A percentile compares a stretch with the other conserved stretches of the same genome.
Conservation (phyloP, 2,113 vertebrate species). For the Syngnathus floridae region DNA sequence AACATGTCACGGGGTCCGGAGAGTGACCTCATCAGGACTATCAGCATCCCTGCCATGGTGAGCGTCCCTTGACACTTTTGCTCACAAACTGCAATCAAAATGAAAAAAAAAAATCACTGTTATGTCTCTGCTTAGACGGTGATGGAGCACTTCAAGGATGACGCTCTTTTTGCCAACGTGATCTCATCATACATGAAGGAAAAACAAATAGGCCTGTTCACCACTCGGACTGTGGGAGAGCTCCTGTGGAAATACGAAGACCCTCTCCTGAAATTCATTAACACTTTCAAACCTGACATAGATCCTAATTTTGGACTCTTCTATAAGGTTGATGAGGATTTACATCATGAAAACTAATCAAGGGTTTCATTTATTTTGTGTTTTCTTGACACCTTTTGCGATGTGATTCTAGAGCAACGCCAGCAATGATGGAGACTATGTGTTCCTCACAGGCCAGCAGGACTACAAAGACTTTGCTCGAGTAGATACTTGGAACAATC, state of each 20-base stretch:
- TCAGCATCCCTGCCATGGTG: constrained; percentile 91
- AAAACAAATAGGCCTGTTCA: constrained; percentile 71
- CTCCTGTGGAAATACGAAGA: constrained; percentile 68
- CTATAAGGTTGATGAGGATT: constrained; percentile 71
- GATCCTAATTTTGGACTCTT: constrained; percentile 83
- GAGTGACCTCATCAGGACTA: constrained; percentile 81
- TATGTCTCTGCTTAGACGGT: constrained; percentile 64
- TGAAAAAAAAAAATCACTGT: background rate
- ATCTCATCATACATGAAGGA: constrained; percentile 62
- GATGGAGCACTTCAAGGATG: constrained; percentile 69
- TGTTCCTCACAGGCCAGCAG: constrained; percentile 80
- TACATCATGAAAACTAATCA: background rate
- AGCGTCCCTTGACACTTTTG: constrained; percentile 31
- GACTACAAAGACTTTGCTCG: constrained; percentile 83
- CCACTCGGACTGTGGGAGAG: constrained; percentile 70
- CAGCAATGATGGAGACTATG: constrained; percentile 84
- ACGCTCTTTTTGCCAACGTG: rapidly evolving
- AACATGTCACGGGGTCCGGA: constrained; percentile 83
- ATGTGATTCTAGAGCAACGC: constrained; percentile 77
- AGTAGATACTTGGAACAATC: constrained; percentile 83
- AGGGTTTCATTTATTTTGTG: background rate
- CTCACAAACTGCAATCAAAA: background rate
- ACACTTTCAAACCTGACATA: constrained; percentile 24
- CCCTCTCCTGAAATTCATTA: constrained; percentile 68
- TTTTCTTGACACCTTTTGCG: background rate